phyloP scores from a whole-genome alignment of 1,140 invertebrate species.

The Meloidogyne exigua region DNA sequence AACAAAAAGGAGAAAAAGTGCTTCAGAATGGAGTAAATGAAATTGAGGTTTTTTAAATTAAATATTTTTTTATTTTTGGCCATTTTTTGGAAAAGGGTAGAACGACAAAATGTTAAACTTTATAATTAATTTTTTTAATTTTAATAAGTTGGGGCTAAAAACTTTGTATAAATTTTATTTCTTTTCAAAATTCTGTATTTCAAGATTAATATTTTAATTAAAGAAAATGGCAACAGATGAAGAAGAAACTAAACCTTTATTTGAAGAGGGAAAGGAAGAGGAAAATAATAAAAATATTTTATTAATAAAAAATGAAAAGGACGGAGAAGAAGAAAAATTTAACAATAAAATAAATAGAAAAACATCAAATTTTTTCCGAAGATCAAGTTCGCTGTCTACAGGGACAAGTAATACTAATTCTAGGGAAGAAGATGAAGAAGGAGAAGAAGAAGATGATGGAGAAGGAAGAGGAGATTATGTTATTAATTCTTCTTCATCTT shows the following conservation, averaged over 20 bases:
- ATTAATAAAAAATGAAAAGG: not conserved
- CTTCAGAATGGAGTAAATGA: too few relatives aligned
- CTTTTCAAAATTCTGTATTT: too few relatives aligned
- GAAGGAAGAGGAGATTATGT: too few relatives aligned
- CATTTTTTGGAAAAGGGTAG: too few relatives aligned
- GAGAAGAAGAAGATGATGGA: too few relatives aligned
- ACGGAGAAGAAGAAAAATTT: not conserved
- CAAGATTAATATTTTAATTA: not conserved
- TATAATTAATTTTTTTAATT: too few relatives aligned
- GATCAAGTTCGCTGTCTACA: slow-evolving; percentile 7
- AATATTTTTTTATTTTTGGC: not conserved
- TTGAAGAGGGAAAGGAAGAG: not conserved
- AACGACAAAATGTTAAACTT: too few relatives aligned
- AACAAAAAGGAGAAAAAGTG: too few relatives aligned
- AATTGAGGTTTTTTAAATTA: too few relatives aligned
- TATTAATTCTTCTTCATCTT: not conserved
- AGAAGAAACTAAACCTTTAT: not conserved
- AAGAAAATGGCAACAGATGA: not conserved
- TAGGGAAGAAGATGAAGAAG: not conserved
- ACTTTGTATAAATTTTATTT: too few relatives aligned
- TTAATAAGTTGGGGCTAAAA: too few relatives aligned
- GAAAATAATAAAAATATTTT: not conserved
- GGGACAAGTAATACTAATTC: not conserved
- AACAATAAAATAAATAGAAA: not conserved
- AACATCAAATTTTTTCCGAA: not conserved